Base-by-base conservation (phyloP, 2,888 invertebrate genomes). In the Drosophila lutescens region DNA sequence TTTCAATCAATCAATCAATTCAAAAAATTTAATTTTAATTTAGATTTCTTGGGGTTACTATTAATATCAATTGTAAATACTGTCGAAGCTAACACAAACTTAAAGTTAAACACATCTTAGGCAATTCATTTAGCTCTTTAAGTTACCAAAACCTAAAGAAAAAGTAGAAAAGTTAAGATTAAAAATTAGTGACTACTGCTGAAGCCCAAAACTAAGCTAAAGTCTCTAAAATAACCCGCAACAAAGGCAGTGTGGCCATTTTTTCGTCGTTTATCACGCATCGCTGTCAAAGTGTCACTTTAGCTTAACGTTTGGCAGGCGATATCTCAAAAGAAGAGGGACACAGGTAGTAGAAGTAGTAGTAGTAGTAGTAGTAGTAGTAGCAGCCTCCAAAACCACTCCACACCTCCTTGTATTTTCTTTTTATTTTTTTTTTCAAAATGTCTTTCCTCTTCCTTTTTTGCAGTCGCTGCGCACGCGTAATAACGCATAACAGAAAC, bases 231-330 rank as follows among this genome's bases (percentile, higher is more conserved):
- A 49, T 32, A 53, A 49, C 47, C 49, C 17, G 30, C 26, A 13
- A n/a, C 34, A 44, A 46, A 15, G 49, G 49, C 49, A 17, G 34
- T 34, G 34, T 34, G 20, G 34, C 49, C 49, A 34, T 77, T 78
- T 75, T 79, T 79, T 86, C 80, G 87, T 86, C 88, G 90, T 90
- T 90, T 90, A 90, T 90, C 90, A 90, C 90, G 90, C 89, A 89
- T 89, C 85, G 84, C 90, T 90, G 90, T 90, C 90, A 90, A 90
- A 79, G 78, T 90, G 90, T 90, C 90, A 90, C 89, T 89, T 87
- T 87, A 77, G 79, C 85, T 88, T 88, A 88, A 78, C 80, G 85
- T 83, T 57, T 57, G 82, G 82, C 72, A 76, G 74, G 71, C 82
- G 82, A 82, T 84, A 86, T 80, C 82, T 74, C 67, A 67, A 54